Conservation (phyloP, 1,140 invertebrate species). For the Andrena cerasifolii region DNA sequence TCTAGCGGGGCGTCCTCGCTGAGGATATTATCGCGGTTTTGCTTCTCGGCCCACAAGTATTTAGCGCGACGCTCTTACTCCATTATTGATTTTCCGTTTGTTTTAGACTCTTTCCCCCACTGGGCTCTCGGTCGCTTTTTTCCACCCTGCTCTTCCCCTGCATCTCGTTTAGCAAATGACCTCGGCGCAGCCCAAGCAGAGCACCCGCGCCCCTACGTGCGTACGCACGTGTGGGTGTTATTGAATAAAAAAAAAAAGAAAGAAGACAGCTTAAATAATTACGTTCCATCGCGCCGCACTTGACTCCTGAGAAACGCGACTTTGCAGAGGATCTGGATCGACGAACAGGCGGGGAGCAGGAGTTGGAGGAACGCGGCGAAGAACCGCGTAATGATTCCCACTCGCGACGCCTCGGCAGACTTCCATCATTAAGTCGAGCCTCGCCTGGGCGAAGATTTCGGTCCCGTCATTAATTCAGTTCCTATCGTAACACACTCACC, state of each 20-base stretch:
- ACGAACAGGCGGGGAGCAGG: background rate
- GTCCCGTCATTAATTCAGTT: background rate
- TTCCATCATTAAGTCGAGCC: constrained; percentile 29
- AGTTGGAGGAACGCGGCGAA: background rate
- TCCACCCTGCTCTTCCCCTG: background rate
- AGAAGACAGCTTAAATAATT: constrained; percentile 34
- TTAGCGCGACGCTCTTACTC: constrained; percentile 33
- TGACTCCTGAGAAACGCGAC: constrained; percentile 13
- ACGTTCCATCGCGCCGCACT: constrained; percentile 10
- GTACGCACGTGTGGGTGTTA: too few species aligned
- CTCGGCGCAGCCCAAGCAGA: background rate
- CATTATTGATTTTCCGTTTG: constrained; percentile 42
- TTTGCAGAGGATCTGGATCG: constrained; percentile 26
- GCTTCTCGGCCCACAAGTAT: constrained; percentile 11
- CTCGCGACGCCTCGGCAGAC: background rate
- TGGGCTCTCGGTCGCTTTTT: constrained; percentile 5
- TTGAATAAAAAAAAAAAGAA: constrained; percentile 21
- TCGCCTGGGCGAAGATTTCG: background rate
- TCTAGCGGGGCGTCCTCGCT: constrained; percentile 11
- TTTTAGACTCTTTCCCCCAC: constrained; percentile 20
- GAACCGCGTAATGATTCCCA: constrained; percentile 28
- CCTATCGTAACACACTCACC: background rate
- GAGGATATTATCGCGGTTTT: constrained; percentile 44
- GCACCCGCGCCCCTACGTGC: background rate
- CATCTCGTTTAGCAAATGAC: constrained; percentile 23